Conservation (phyloP, 2,797 vertebrate species). For the Enteromius treurensis region DNA sequence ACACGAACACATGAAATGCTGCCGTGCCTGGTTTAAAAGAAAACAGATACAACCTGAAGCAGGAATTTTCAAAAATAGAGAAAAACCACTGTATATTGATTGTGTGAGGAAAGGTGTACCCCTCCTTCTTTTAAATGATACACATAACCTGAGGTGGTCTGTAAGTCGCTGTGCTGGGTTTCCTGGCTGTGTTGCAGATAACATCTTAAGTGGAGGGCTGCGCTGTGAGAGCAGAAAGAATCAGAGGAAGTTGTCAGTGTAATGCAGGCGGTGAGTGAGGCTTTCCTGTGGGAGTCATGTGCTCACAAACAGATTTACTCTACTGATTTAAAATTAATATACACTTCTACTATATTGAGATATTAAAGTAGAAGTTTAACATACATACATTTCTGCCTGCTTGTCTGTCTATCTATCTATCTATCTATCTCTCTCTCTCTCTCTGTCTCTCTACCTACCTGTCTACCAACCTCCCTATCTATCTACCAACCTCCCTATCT, state of each 20-base stretch:
- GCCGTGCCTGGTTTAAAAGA: not conserved
- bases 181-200: constrained; percentile 2
- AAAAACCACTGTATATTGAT: not conserved
- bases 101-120: not conserved
- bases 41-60: not conserved
- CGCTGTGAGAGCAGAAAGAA: not conserved
- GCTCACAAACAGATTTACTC: not conserved
- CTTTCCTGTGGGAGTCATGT: constrained; percentile 25
- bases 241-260: constrained; percentile 39
- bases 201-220: constrained; percentile 9
- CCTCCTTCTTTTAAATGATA: not conserved
- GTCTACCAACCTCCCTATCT: not conserved
- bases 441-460: not conserved
- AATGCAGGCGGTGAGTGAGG: constrained; percentile 19
- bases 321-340: not conserved
- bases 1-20: not conserved
- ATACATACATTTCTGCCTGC: not conserved
- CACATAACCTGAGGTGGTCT: not conserved
- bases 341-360: not conserved
- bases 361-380: not conserved
- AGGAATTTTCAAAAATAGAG: not conserved
- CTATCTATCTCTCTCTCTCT: not conserved
- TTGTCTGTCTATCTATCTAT: fast-evolving
- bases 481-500: not conserved
- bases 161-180: not conserved